Conservation (phyloP, 2,888 invertebrate genomes). For the Hedya salicella region DNA sequence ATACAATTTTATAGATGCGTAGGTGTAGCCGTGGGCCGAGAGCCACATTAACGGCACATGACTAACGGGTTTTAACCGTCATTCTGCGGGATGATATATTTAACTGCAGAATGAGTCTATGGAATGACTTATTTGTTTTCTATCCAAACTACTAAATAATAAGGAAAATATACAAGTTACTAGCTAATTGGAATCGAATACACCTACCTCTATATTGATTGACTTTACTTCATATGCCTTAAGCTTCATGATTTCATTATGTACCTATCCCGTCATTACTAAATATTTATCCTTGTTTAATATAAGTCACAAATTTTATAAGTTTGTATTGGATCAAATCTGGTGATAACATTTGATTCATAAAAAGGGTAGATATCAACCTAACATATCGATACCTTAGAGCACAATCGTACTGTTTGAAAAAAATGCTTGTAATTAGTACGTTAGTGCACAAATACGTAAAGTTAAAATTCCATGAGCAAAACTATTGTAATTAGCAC, state of each 20-base stretch:
- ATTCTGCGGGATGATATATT: constrained; percentile 48
- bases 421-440: too few species aligned
- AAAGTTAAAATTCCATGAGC: too few species aligned
- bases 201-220: too few species aligned
- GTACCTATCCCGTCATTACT: too few species aligned
- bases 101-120: constrained; percentile 12
- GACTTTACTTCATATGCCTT: background rate
- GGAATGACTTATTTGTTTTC: background rate
- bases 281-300: background rate
- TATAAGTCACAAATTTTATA: background rate
- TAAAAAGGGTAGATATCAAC: background rate
- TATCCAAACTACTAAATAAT: background rate
- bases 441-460: too few species aligned
- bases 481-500: too few species aligned
- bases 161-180: constrained; percentile 1
- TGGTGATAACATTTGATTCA: too few species aligned
- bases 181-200: background rate
- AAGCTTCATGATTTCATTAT: background rate
- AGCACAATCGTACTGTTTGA: too few species aligned
- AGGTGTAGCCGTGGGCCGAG: constrained; percentile 57
- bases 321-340: background rate
- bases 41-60: constrained; percentile 50
- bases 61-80: constrained; percentile 67
- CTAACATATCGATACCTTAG: too few species aligned
- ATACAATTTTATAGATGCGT: constrained; percentile 55